These are phyloP conservation scores for Cydia amplana DNA, from an alignment of 1,140 invertebrate genomes.

Conservation along the genomic window DNA sequence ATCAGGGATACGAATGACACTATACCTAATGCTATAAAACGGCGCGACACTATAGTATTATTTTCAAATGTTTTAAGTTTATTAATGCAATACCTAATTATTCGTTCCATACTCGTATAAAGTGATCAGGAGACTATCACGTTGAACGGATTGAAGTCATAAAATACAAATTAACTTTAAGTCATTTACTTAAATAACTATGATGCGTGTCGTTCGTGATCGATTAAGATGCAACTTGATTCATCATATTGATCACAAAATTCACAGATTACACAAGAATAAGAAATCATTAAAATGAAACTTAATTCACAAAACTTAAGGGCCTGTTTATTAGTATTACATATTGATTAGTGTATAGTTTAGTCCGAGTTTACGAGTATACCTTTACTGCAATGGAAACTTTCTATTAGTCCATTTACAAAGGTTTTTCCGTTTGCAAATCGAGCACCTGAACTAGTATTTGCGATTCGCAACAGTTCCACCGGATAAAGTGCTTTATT, in stretches of 20 bases:
- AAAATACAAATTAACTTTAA: neutral
- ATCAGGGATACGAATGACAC: no score
- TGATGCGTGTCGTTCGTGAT: neutral
- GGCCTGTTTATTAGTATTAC: no score
- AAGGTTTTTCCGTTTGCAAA: neutral
- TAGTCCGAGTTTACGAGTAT: no score
- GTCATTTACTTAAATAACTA: neutral
- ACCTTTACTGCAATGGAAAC: neutral
- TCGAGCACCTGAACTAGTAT: neutral
- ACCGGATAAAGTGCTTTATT: conserved; percentile 2
- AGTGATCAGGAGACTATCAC: neutral
- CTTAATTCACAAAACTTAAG: no score
- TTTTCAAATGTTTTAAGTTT: no score
- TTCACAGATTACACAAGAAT: no score
- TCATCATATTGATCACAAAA: neutral
- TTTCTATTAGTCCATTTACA: neutral
- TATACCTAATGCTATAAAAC: no score
- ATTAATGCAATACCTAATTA: no score
- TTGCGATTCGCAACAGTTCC: neutral
- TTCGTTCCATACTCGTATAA: no score
- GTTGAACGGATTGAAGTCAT: neutral
- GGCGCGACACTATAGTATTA: no score
- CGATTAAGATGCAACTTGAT: neutral
- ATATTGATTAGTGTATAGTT: no score
- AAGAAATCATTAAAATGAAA: no score